Percentiles rank a stretch among this genome's conserved stretches.
Conservation (phyloP, 2,113 vertebrate species). For the Anolis sagrei region DNA sequence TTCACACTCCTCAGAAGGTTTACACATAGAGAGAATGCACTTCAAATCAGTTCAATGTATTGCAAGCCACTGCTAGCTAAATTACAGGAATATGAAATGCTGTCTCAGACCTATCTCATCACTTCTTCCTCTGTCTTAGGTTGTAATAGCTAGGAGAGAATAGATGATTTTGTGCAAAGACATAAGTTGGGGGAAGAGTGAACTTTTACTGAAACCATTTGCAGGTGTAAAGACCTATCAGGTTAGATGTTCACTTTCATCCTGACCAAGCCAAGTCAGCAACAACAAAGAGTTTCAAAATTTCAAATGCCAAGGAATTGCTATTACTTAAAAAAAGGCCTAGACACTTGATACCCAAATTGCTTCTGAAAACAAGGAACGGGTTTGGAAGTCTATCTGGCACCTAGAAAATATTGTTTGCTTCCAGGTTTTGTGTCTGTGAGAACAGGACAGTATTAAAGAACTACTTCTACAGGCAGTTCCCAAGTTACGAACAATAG, state of each 20-base stretch:
- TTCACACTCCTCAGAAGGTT: conserved; percentile 11
- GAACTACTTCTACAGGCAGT: neutral
- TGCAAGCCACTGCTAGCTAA: conserved; percentile 31
- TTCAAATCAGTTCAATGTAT: conserved; percentile 36
- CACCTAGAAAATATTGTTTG: neutral
- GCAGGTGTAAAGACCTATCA: neutral
- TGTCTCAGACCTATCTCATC: neutral
- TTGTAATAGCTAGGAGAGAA: conserved; percentile 11
- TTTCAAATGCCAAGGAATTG: neutral
- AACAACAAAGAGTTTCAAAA: neutral
- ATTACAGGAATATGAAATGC: conserved; percentile 37
- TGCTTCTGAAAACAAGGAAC: neutral
- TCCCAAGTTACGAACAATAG: no score
- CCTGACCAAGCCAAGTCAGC: neutral
- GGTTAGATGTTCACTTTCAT: neutral
- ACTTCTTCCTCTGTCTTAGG: neutral
- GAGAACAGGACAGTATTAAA: neutral
- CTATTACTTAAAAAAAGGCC: no score
- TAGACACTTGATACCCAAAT: neutral
- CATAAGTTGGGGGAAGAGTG: neutral
- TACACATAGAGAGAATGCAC: neutral
- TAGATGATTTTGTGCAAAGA: neutral
- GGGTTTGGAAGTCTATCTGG: no score
- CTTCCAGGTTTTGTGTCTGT: neutral
- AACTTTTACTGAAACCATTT: neutral